Base-by-base conservation (phyloP, 2,888 invertebrate species). In the Meiosimyza decipiens region DNA sequence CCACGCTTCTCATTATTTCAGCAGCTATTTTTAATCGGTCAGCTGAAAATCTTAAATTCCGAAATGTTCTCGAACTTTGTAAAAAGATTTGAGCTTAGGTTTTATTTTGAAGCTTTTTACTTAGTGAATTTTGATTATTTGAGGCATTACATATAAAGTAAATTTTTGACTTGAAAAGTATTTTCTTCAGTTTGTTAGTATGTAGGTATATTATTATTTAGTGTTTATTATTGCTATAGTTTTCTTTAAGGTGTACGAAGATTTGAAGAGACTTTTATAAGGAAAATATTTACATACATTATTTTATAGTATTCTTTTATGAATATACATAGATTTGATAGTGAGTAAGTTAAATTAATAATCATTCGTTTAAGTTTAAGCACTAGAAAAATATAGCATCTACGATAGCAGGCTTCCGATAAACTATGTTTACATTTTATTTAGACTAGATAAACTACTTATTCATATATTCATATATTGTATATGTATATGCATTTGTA, bases 301-400 rank as follows among this genome's bases (percentile, higher is more conserved):
- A 6, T 54, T 16, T 28, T 3, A 28, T 40, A 40, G 9, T 40
- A 40, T 40, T 6, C 40, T 40, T 40, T 40, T 40, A 40, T 1
- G 40, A 6, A 40, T 3, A 16, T n/a, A n/a, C n/a, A n/a, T 15
- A 55, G 6, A 55, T 55, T 55, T 55, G 55, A 55, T 55, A 15
- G 55, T 18, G 18, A 55, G 13, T n/a, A n/a, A n/a, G n/a, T 22
- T 55, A 15, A 4, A 13, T 55, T 18, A 12, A 22, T 16, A 22
- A 15, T 55, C 11, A n/a, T 16, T 22, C 11, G 18, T 16, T 18
- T 55, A 11, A 16, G 55, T 3, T 55, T 22, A 16, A 55, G 55
- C 55, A 55, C 55, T 55, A 55, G 55, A 55, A 55, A 55, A 55
- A 55, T 55, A 55, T 55, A 22, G 55, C 55, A 55, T 55, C 55